These are phyloP conservation scores for Sinocyclocheilus rhinocerous DNA, from an alignment of 2,113 vertebrate genomes.

Conservation along the genomic window DNA sequence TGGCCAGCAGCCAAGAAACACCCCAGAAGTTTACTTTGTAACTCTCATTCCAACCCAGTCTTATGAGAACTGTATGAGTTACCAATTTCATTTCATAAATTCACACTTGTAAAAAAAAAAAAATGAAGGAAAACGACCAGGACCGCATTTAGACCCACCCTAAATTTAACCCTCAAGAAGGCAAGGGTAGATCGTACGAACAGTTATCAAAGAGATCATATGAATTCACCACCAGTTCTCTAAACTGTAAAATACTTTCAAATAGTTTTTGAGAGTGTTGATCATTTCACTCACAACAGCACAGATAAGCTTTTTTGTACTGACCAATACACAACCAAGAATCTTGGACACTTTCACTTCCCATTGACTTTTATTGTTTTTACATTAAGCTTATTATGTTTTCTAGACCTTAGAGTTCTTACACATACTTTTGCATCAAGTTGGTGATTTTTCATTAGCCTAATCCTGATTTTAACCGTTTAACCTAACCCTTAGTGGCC, in stretches of 20 bases:
- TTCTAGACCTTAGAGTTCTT: not conserved
- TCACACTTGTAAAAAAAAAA: not conserved
- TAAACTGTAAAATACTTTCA: not conserved
- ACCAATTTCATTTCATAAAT: not conserved
- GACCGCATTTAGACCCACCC: not conserved
- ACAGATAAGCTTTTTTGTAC: not conserved
- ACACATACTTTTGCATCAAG: not conserved
- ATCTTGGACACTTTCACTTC: too few species aligned
- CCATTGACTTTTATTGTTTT: too few species aligned
- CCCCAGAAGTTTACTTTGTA: not conserved
- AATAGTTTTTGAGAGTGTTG: not conserved
- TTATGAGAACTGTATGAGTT: too few species aligned
- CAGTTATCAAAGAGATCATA: not conserved
- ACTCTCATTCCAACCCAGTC: not conserved
- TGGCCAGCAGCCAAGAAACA: not conserved
- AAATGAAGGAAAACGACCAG: too few species aligned
- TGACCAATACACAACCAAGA: not conserved
- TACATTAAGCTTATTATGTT: too few species aligned
- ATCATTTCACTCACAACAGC: not conserved
- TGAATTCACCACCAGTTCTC: not conserved
- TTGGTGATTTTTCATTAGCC: not conserved
- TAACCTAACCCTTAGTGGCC: not conserved
- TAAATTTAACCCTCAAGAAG: not conserved
- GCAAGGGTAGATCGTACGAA: not conserved
- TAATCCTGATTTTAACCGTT: not conserved